Evolutionary conservation across 2,113 vertebrate species (phyloP).

Genomic region (Cygnus atratus): DNA sequence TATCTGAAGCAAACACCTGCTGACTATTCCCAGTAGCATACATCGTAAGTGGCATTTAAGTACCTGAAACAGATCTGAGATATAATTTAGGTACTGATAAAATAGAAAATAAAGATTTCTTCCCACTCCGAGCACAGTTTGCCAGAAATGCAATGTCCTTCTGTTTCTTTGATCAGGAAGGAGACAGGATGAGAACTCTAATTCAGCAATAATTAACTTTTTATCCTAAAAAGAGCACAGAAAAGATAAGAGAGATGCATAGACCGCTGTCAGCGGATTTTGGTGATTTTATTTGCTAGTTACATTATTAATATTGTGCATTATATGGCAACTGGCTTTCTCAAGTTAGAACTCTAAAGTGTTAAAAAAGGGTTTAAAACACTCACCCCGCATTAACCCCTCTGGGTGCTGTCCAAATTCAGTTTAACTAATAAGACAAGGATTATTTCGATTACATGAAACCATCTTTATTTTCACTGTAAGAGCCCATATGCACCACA

Average conservation of each 20-base stretch:
- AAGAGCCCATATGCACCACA: neutral
- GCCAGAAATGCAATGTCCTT: neutral
- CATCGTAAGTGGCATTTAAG: neutral
- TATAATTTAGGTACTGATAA: neutral
- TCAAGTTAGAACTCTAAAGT: neutral
- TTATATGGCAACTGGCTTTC: neutral
- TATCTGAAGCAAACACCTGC: slow-evolving; percentile 41
- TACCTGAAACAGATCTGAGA: slow-evolving; percentile 16
- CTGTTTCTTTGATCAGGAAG: neutral
- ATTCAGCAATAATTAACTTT: neutral
- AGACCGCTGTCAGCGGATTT: neutral
- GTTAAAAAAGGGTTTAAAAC: neutral
- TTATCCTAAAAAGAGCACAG: neutral
- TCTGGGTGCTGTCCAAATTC: neutral
- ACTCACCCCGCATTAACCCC: neutral
- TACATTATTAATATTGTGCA: neutral
- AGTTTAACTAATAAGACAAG: neutral
- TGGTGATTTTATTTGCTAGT: neutral
- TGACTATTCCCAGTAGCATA: slow-evolving; percentile 6
- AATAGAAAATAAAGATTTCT: neutral
- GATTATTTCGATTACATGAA: neutral
- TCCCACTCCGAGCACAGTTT: neutral
- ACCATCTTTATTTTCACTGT: neutral
- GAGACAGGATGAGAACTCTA: neutral
- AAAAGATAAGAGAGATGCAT: neutral